Evolutionary conservation across 1,140 invertebrate genomes (phyloP), one percentile per base, ranked within the genome.

Genomic region (Aphelenchoides fujianensis): DNA sequence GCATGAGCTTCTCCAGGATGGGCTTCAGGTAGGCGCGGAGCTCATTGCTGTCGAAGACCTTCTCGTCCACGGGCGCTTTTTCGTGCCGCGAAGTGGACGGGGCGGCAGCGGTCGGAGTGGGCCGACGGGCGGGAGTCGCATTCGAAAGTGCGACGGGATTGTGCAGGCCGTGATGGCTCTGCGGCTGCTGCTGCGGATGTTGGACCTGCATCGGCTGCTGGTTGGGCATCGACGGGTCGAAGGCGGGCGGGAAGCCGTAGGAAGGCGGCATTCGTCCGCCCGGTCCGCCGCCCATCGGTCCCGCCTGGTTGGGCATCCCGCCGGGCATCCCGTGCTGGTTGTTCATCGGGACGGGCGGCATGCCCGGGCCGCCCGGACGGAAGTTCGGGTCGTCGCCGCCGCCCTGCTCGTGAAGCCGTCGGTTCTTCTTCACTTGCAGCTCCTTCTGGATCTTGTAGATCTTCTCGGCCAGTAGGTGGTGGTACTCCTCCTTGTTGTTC

Each of bases 401-500:
- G 41, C 55, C 76, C 32, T 68, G 74, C 35, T 89, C 90, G 82
- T 93, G 91, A 86, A 93, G 92, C 63, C 94, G 89, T 81, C 92
- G 92, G 71, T 93, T 91, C 35, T 88, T 81, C 78, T 88, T 90
- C 80, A 90, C 89, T 85, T 91, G 91, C 27, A 99, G 86, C 85
- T 98, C 96, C 84, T 98, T 98, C 84, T 98, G 95, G 74, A 99
- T 98, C 86, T 99, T 98, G 84, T 98, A 99, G 74, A 99, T 98
- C 85, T 98, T 98, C 82, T 98, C 95, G 0, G 97, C 97, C 23
- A 98, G 85, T 57, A 98, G 85, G 85, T 98, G 95, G 85, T 98
- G 99, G 86, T 99, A 99, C 82, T 98, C 94, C 16, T 95, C 96
- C 82, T 89, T 88, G 23, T 92, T 94, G 82, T 95, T 95, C 0